phyloP scores from a whole-genome alignment of 2,888 invertebrate genomes.

The Xanthorhoe spadicearia region DNA sequence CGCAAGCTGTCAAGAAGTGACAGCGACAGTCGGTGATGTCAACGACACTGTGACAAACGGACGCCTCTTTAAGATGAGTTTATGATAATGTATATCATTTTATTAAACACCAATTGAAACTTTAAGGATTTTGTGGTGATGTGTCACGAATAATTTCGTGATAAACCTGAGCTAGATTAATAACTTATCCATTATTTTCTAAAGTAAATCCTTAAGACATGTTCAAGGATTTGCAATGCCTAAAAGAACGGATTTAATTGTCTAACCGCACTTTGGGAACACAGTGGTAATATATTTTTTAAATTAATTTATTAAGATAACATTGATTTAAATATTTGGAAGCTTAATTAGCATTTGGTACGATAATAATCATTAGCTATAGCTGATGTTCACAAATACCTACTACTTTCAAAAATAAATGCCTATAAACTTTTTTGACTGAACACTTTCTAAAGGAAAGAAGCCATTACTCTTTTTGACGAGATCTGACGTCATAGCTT shows the following conservation, averaged over 20 bases:
- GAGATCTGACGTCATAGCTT: constrained; percentile 17
- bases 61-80: constrained; percentile 56
- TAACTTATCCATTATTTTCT: too few relatives aligned
- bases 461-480: constrained; percentile 56
- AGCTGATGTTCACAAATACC: neutral
- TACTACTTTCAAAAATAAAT: neutral
- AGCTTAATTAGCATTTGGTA: too few relatives aligned
- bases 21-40: constrained; percentile 41
- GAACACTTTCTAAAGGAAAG: constrained; percentile 47
- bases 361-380: too few relatives aligned
- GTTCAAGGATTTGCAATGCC: too few relatives aligned
- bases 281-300: too few relatives aligned
- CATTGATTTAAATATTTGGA: too few relatives aligned
- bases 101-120: neutral
- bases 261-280: too few relatives aligned
- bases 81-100: constrained; percentile 38
- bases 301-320: too few relatives aligned
- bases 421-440: neutral
- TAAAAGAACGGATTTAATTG: too few relatives aligned
- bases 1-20: constrained; percentile 58
- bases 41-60: constrained; percentile 44
- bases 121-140: neutral
- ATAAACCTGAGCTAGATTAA: neutral
- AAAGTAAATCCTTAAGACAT: too few relatives aligned
- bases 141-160: neutral